Evolutionary conservation across 1,140 invertebrate species (phyloP).

Genomic region (Parasteatoda tepidariorum): DNA sequence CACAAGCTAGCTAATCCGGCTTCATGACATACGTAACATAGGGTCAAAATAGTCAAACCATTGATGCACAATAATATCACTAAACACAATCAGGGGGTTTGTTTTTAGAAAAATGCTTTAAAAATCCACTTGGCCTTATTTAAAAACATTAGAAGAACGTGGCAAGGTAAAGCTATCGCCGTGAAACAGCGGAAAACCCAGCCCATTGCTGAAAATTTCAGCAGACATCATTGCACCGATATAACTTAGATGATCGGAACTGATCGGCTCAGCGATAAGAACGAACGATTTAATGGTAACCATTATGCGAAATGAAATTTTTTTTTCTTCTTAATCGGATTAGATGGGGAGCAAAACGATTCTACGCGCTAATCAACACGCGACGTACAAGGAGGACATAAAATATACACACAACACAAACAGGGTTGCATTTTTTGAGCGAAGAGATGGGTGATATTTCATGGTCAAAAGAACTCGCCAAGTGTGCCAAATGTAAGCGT

Average conservation of each 20-base stretch:
- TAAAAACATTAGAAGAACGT: constrained; percentile 53
- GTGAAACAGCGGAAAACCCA: constrained; percentile 29
- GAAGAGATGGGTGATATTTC: constrained; percentile 33
- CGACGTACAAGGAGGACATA: constrained; percentile 7
- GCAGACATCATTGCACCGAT: neutral
- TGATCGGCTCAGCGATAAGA: neutral
- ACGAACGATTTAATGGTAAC: neutral
- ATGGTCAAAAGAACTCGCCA: constrained; percentile 14
- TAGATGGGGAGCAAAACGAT: neutral
- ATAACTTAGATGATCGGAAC: neutral
- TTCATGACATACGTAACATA: constrained; percentile 30
- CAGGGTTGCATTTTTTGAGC: constrained; percentile 40
- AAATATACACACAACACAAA: constrained; percentile 37
- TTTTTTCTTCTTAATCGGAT: constrained; percentile 8
- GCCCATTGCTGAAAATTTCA: constrained; percentile 6
- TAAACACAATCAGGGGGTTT: constrained; percentile 43
- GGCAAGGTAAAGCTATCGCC: constrained; percentile 39
- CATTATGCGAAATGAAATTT: neutral
- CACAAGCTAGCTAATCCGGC: neutral
- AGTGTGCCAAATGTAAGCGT: neutral
- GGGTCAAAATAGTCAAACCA: no score
- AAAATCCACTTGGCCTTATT: constrained; percentile 58
- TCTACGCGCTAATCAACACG: constrained; percentile 35
- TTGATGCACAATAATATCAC: constrained; percentile 6
- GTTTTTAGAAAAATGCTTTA: constrained; percentile 21